phyloP scores from a whole-genome alignment of 2,797 vertebrate species.

The Typhlichthys eigenmanni region DNA sequence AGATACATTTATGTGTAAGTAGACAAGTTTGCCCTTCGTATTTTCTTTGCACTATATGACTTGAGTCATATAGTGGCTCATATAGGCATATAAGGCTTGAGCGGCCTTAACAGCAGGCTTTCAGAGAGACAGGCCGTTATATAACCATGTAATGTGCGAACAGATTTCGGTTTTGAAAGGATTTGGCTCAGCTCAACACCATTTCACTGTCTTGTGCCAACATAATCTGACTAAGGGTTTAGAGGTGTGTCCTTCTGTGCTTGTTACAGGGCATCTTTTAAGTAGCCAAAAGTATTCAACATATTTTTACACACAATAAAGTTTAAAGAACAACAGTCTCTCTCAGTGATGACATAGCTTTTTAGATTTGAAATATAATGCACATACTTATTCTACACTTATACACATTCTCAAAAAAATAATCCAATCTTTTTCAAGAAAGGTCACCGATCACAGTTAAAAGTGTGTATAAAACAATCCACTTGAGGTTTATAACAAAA shows the following conservation, averaged over 20 bases:
- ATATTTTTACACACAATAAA: too few relatives aligned
- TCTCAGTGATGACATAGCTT: too few relatives aligned
- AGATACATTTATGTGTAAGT: too few relatives aligned
- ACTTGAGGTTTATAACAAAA: not conserved
- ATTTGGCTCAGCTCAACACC: slow-evolving; percentile 5
- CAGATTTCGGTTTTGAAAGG: slow-evolving; percentile 15
- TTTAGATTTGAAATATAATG: too few relatives aligned
- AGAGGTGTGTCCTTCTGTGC: not conserved
- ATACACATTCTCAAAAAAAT: too few relatives aligned
- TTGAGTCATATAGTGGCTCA: too few relatives aligned
- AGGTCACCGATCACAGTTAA: too few relatives aligned
- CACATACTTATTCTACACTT: too few relatives aligned
- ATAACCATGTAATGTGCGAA: slow-evolving; percentile 25
- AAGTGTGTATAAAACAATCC: not conserved
- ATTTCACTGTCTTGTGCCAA: not conserved
- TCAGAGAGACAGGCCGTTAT: slow-evolving; percentile 1
- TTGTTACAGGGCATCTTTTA: not conserved
- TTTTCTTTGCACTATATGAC: not conserved
- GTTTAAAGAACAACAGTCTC: too few relatives aligned
- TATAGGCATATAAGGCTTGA: too few relatives aligned
- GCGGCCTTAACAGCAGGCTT: slow-evolving; percentile 6
- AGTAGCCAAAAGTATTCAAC: not conserved
- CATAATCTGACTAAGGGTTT: slow-evolving; percentile 1
- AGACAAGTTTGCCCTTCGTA: too few relatives aligned
- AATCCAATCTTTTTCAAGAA: too few relatives aligned